Evolutionary conservation across 2,113 vertebrate genomes (phyloP), one percentile per base, ranked within the genome.

Genomic region (Ibidorhyncha struthersii): DNA sequence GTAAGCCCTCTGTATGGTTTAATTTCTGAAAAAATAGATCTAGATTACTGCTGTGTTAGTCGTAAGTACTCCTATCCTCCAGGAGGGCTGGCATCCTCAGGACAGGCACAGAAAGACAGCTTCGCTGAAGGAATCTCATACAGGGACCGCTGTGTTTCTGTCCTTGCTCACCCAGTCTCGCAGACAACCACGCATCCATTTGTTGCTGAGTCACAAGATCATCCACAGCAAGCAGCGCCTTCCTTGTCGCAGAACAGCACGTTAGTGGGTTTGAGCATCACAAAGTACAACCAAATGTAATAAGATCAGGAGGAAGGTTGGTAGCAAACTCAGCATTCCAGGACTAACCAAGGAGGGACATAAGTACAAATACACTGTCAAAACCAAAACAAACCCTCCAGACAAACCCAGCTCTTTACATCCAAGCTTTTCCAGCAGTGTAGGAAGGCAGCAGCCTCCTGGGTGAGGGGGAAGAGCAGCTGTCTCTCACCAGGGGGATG

Each of bases 191-290:
- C 0, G 0, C 11, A 15, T 32, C 23, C 11, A 2, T 49, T 89
- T 66, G 20, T n/a, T 1, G 2, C 65, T 11, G 27, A 71, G 26
- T n/a, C 43, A 76, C 38, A 41, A 55, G 47, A 58, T 45, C 47
- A 59, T 16, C 14, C 59, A 27, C n/a, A 65, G 32, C 4, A 40
- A 71, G 20, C 0, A 0, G 9, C 2, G 1, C 49, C 12, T n/a
- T 83, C 26, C 29, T 73, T 47, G 12, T 10, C 6, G 1, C 62
- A 72, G 59, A 47, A 29, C 10, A 79, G 26, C 34, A 8, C 2
- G 3, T 41, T 73, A 11, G 13, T 26, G 43, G 34, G 14, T 38
- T 52, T 38, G 72, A 62, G 3, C 77, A 80, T 59, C 8, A 0
- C 3, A 2, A 72, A 52, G 9, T 12, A n/a, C 8, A 16, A 12